phyloP scores from a whole-genome alignment of 2,797 vertebrate species.

The Clarias fuscus region DNA sequence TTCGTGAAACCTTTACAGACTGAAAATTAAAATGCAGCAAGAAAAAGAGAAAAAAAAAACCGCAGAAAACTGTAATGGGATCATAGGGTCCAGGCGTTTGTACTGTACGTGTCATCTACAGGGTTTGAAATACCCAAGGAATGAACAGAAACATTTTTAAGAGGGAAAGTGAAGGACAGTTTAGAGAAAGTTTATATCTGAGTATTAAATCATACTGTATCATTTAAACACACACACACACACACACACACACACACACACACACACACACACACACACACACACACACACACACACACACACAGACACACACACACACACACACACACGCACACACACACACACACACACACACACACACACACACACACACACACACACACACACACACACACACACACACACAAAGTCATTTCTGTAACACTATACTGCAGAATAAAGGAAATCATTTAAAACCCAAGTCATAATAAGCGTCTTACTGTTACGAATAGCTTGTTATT shows the following conservation, averaged over 20 bases:
- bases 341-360: neutral
- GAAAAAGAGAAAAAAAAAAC: neutral
- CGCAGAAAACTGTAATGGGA: neutral
- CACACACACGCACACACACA: neutral
- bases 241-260: neutral
- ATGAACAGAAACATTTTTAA: neutral
- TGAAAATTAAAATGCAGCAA: constrained; percentile 12
- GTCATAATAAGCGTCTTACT: neutral
- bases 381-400: neutral
- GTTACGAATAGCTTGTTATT: constrained; percentile 2
- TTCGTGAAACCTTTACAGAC: neutral
- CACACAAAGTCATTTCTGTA: neutral
- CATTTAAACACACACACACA: neutral
- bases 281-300: neutral
- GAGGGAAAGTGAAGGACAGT: neutral
- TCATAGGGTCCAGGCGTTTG: neutral
- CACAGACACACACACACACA: neutral
- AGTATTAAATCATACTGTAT: neutral
- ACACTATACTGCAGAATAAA: neutral
- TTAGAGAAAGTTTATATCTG: neutral
- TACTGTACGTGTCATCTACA: constrained; percentile 7
- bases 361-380: neutral
- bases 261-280: neutral
- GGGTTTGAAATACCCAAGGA: neutral
- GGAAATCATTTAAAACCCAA: neutral